Base-by-base conservation (phyloP, 1,140 invertebrate species). In the Ceratina japonica region DNA sequence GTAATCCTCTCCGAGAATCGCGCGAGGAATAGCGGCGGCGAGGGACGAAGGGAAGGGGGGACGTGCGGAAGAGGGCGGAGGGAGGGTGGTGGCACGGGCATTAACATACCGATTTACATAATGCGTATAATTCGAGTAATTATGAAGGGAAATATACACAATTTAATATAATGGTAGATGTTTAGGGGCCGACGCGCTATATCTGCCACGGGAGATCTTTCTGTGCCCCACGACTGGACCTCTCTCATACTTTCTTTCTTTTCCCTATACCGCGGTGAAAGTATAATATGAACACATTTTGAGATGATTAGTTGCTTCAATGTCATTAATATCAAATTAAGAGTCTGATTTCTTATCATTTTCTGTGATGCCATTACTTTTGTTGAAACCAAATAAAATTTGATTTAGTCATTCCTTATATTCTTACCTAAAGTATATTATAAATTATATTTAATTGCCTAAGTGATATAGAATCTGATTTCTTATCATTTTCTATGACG, bases 101-200 rank as follows among this genome's bases (percentile, higher is more conserved):
- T 92, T 92, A 92, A 91, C 91, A 92, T 91, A 91, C 71, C 87
- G 87, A 92, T 92, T 92, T 92, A 89, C 91, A 92, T 92, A 92
- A 92, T 92, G 90, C 89, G 89, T 90, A 92, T 92, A 92, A 92
- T 92, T 92, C 92, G 89, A 92, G 91, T 91, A 92, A 92, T 92
- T 92, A 92, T 92, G 89, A 90, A 89, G 89, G 89, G 89, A 91
- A 91, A 92, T 92, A 92, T 92, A 92, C 91, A 92, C 91, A 91
- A 92, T 92, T 92, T 92, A 90, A 91, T 91, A 91, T 92, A 92
- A 92, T 92, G 87, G 91, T 82, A 87, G 88, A 91, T 90, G 89
- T 89, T 91, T 91, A 91, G 86, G 82, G 84, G 75, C 81, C 72
- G 73, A 44, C 37, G 80, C 70, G 82, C 83, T 87, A 84, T 91